These are phyloP conservation scores for Leptatherina wallacei DNA, from an alignment of 2,797 vertebrate species.

Conservation along the genomic window DNA sequence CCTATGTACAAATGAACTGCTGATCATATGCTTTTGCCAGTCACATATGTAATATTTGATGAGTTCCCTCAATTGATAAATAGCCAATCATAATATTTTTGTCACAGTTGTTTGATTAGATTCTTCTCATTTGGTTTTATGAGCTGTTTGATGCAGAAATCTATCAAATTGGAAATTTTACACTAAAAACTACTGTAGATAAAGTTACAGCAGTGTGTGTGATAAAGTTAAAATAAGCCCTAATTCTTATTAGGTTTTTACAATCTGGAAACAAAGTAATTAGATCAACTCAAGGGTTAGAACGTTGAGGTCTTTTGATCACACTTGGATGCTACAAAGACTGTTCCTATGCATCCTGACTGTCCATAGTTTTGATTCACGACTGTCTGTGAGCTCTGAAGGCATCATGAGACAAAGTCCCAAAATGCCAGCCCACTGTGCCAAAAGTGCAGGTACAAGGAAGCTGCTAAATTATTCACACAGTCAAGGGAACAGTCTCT, in stretches of 20 bases:
- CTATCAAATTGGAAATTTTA: no score
- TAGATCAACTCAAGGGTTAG: background rate
- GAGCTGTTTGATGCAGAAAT: background rate
- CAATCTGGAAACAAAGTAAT: background rate
- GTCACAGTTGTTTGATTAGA: background rate
- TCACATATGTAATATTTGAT: background rate
- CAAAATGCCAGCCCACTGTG: slow-evolving; percentile 20
- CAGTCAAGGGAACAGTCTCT: slow-evolving; percentile 25
- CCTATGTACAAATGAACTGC: background rate
- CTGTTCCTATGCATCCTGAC: background rate
- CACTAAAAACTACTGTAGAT: background rate
- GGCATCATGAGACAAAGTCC: slow-evolving; percentile 11
- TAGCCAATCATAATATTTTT: background rate
- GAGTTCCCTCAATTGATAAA: background rate
- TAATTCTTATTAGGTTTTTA: background rate
- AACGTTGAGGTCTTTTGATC: background rate
- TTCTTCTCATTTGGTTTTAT: background rate
- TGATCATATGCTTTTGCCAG: background rate
- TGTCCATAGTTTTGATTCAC: background rate
- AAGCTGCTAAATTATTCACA: slow-evolving; percentile 51
- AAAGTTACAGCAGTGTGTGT: background rate
- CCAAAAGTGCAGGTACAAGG: slow-evolving; percentile 35
- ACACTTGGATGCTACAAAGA: background rate
- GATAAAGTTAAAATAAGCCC: background rate
- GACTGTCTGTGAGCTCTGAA: slow-evolving; percentile 3